phyloP scores from a whole-genome alignment of 2,888 invertebrate genomes.

The Bruchidius siliquastri region DNA sequence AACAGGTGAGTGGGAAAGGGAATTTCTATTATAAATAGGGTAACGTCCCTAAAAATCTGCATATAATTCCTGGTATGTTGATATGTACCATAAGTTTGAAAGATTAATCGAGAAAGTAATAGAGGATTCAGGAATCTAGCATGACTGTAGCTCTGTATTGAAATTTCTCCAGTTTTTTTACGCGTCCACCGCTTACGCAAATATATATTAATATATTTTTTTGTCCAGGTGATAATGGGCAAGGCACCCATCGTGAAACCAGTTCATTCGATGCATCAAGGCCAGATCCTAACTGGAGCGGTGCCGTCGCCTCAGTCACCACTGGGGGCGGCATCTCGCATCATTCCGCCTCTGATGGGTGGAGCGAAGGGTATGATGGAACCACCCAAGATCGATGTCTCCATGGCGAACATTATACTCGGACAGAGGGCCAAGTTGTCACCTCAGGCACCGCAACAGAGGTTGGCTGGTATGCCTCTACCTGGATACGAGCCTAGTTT shows the following conservation, averaged over 20 bases:
- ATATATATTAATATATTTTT: too few species aligned
- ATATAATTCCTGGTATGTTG: too few species aligned
- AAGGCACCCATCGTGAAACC: constrained; percentile 32
- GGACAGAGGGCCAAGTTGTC: constrained; percentile 46
- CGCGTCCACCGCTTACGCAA: too few species aligned
- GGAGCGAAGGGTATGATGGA: constrained; percentile 47
- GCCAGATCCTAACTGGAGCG: constrained; percentile 50
- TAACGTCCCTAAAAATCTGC: too few species aligned
- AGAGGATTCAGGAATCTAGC: too few species aligned
- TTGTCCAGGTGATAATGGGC: constrained; percentile 38
- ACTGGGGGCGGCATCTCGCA: constrained; percentile 9
- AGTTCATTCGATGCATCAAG: constrained; percentile 19
- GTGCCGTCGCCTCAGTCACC: constrained; percentile 48
- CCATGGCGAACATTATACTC: constrained; percentile 46
- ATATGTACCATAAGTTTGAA: too few species aligned
- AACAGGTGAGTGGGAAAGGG: background rate
- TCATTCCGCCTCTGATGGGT: constrained; percentile 22
- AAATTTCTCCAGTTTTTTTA: too few species aligned
- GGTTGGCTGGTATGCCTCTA: constrained; percentile 54
- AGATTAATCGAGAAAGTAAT: too few species aligned
- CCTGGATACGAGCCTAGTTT: constrained; percentile 62
- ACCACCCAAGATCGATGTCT: constrained; percentile 54
- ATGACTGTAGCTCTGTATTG: too few species aligned
- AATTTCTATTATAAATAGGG: too few species aligned
- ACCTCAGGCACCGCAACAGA: constrained; percentile 52